Conservation (phyloP, 1,140 invertebrate genomes). For the Akabosia matsudoensis region DNA sequence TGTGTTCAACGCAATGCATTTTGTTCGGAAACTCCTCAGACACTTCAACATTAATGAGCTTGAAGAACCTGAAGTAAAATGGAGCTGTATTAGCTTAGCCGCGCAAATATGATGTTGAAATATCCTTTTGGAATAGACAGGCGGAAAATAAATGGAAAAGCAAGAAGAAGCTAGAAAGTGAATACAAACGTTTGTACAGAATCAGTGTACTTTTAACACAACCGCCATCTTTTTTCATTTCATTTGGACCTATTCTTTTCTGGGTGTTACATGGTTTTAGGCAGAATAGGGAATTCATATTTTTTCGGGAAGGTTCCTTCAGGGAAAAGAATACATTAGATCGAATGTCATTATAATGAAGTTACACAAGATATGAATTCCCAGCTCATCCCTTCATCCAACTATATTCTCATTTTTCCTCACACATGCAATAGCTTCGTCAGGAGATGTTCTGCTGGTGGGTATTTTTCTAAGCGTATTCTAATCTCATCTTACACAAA, state of each 20-base stretch:
- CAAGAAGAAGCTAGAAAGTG: too few relatives aligned
- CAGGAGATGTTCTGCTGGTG: background rate
- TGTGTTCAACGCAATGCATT: too few relatives aligned
- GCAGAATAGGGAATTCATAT: background rate
- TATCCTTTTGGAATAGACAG: too few relatives aligned
- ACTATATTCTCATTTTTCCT: background rate
- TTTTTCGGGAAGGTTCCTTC: background rate
- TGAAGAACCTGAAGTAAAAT: too few relatives aligned
- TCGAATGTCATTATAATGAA: background rate
- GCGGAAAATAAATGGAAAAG: too few relatives aligned
- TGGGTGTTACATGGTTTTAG: background rate
- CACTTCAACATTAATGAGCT: too few relatives aligned
- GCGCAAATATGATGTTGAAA: too few relatives aligned
- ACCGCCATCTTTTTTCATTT: too few relatives aligned
- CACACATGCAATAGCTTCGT: background rate
- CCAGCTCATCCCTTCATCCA: background rate
- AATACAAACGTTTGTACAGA: too few relatives aligned
- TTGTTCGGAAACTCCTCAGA: too few relatives aligned
- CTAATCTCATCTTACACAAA: background rate
- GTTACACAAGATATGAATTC: background rate
- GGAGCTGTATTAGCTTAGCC: too few relatives aligned
- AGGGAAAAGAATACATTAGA: background rate
- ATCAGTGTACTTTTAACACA: too few relatives aligned
- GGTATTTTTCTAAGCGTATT: background rate
- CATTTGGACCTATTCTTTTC: background rate